A percentile compares a stretch with the other conserved stretches of the same genome.
These are phyloP conservation scores for Melinaea marsaeus DNA, from an alignment of 2,888 invertebrate species.

Conservation along the genomic window DNA sequence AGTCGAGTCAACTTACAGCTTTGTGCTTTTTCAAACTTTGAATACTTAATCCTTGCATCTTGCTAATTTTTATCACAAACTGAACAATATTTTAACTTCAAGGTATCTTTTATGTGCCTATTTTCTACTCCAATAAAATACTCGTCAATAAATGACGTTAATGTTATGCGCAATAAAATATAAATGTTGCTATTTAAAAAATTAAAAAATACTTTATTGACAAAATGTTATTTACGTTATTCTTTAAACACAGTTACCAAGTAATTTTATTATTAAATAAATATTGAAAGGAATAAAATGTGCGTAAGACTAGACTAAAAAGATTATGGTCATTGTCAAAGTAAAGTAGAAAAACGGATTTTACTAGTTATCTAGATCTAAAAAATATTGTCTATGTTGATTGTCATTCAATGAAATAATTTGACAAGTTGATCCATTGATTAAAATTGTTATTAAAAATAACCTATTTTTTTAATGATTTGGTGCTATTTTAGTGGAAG, in stretches of 20 bases:
- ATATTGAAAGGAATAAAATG: too few relatives aligned
- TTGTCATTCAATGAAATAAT: conserved; percentile 17
- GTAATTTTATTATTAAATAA: too few relatives aligned
- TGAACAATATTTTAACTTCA: not conserved
- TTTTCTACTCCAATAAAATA: not conserved
- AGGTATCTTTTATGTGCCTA: not conserved
- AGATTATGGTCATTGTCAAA: too few relatives aligned
- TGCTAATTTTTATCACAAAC: conserved; percentile 12
- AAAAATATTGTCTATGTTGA: conserved; percentile 7
- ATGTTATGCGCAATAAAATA: not conserved
- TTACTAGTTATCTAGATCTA: not conserved
- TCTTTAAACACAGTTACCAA: too few relatives aligned
- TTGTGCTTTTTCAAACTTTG: conserved; percentile 86
- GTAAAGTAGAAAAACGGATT: too few relatives aligned
- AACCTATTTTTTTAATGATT: conserved; percentile 58
- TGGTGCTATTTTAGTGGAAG: conserved; percentile 48
- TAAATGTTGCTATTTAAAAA: not conserved
- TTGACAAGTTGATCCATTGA: conserved; percentile 37
- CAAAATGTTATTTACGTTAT: too few relatives aligned
- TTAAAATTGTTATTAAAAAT: conserved; percentile 37
- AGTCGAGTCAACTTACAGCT: conserved; percentile 79
- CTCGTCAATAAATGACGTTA: not conserved
- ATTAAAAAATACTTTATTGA: not conserved
- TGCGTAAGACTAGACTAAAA: too few relatives aligned
- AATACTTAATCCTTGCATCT: conserved; percentile 85